Evolutionary conservation across 2,888 invertebrate genomes (phyloP).

Genomic region (Chrysolina oricalcia): DNA sequence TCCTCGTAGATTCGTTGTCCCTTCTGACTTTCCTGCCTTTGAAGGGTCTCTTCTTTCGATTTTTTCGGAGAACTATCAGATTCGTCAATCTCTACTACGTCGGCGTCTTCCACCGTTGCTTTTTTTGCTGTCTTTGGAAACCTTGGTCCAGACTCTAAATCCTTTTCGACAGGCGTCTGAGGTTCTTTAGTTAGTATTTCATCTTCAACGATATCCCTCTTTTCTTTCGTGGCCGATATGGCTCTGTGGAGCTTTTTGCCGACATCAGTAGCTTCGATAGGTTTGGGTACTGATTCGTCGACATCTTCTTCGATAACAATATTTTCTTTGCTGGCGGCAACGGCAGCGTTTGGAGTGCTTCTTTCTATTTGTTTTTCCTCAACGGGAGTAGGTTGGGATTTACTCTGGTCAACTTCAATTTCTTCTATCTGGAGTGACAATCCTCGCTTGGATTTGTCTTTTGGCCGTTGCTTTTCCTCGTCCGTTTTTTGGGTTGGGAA

Average conservation of each 20-base stretch:
- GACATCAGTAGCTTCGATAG: slow-evolving; percentile 55
- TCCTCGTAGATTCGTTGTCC: slow-evolving; percentile 72
- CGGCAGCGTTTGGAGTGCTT: slow-evolving; percentile 26
- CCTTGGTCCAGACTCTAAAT: slow-evolving; percentile 61
- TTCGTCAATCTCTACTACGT: slow-evolving; percentile 53
- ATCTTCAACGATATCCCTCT: slow-evolving; percentile 50
- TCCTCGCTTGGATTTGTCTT: slow-evolving; percentile 57
- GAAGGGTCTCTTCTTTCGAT: slow-evolving; percentile 52
- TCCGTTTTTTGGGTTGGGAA: slow-evolving; percentile 46
- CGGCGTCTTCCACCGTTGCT: slow-evolving; percentile 59
- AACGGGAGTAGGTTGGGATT: slow-evolving; percentile 45
- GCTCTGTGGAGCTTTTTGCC: slow-evolving; percentile 64
- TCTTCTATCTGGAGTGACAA: slow-evolving; percentile 63
- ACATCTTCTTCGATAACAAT: slow-evolving; percentile 43
- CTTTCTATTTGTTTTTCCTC: slow-evolving; percentile 39
- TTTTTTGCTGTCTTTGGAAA: slow-evolving; percentile 65
- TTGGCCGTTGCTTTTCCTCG: slow-evolving; percentile 50
- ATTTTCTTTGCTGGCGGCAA: slow-evolving; percentile 48
- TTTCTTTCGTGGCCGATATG: slow-evolving; percentile 57
- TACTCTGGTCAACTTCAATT: slow-evolving; percentile 61
- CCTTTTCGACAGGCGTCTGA: slow-evolving; percentile 35
- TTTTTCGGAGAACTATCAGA: slow-evolving; percentile 43
- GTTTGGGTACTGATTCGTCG: slow-evolving; percentile 49
- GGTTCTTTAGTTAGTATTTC: slow-evolving; percentile 34
- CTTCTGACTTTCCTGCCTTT: slow-evolving; percentile 60